Base-by-base conservation (phyloP, 2,797 vertebrate species). In the Menidia menidia region DNA sequence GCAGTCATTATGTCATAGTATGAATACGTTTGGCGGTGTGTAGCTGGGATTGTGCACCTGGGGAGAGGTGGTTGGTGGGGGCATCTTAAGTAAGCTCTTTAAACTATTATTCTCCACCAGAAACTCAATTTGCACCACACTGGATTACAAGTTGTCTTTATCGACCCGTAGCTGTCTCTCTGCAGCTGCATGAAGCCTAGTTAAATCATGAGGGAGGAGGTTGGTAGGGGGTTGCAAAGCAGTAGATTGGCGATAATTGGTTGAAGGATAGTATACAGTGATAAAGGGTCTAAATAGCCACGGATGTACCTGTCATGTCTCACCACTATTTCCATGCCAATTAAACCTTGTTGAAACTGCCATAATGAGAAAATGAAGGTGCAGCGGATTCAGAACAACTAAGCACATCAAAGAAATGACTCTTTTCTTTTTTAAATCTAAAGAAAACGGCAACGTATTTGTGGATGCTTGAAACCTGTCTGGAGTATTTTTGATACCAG, bases 161-260 rank as follows among this genome's bases (percentile, higher is more conserved):
- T 88, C 79, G 85, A 89, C 88, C 81, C 65, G 15, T 58, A 31
- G 78, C 78, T 64, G 50, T 60, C 65, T 73, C 75, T 60, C 66
- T 79, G 76, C 75, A 83, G 84, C 89, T 82, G 85, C 79, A 77
- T 71, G 78, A 52, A 32, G 79, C 75, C 53, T 45, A 60, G 58
- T 80, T 78, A 88, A 87, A 78, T 83, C 84, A 82, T 82, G 64
- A 82, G 86, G 89, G 81, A 83, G 82, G 84, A 77, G 66, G 81
- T 50, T 68, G 72, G 83, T 75, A 51, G 84, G 87, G 85, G 87
- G 84, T 66, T 81, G 85, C 80, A 57, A 70, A 84, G 86, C 70
- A 65, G 74, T 31, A 77, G 84, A 91, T 86, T 88, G 88, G 89
- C 69, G 90, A 92, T 92, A 93, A 92, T 92, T 92, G 92, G 88